Conservation (phyloP, 1,140 invertebrate species). For the Microplitis demolitor region DNA sequence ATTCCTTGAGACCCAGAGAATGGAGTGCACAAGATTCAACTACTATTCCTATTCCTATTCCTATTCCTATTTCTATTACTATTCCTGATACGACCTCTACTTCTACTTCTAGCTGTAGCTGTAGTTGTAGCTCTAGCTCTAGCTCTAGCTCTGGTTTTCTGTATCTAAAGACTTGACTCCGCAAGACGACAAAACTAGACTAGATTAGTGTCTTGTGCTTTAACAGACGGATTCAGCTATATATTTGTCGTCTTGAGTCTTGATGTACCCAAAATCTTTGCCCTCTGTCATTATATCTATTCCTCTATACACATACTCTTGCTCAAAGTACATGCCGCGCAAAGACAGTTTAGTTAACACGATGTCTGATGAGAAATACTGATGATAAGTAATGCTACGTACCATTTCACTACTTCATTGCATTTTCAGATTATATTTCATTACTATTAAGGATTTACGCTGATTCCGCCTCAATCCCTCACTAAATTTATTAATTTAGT, state of each 20-base stretch:
- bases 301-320: not conserved
- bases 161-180: no score
- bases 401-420: no score
- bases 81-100: no score
- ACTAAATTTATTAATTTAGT: not conserved
- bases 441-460: no score
- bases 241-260: constrained; percentile 4
- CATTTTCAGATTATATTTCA: no score
- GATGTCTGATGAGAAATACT: not conserved
- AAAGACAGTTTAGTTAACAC: not conserved
- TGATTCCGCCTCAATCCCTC: no score
- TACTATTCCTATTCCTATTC: no score
- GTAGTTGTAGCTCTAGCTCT: no score
- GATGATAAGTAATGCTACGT: not conserved
- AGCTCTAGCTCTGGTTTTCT: no score
- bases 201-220: not conserved
- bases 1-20: not conserved
- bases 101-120: no score
- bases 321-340: not conserved
- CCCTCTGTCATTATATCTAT: not conserved
- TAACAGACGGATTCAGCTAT: not conserved
- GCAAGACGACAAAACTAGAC: no score
- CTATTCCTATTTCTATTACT: no score
- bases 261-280: not conserved
- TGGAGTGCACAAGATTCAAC: not conserved